These are phyloP conservation scores for Eupithecia pulchellata DNA, from an alignment of 2,888 invertebrate species.

Conservation along the genomic window DNA sequence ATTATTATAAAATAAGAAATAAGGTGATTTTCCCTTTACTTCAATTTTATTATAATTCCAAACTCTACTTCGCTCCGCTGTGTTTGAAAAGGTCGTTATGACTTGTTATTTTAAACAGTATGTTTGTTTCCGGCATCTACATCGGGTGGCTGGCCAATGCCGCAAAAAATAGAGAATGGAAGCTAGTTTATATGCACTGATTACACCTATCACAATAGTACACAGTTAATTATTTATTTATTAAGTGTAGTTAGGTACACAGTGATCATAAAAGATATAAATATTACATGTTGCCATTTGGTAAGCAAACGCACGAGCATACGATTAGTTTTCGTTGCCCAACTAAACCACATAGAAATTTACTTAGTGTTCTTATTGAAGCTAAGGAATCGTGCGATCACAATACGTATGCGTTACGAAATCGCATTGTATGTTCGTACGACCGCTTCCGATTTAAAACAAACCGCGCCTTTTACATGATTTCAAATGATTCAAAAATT, in stretches of 20 bases:
- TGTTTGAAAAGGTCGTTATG: neutral
- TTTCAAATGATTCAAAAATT: constrained; percentile 2
- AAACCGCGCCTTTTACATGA: neutral
- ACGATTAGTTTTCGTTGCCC: neutral
- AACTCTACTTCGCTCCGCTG: neutral
- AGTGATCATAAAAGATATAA: neutral
- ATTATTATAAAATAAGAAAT: too few species aligned
- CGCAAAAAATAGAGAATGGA: neutral
- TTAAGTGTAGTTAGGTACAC: neutral
- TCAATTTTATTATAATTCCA: too few species aligned
- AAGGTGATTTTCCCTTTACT: too few species aligned
- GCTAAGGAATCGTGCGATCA: neutral
- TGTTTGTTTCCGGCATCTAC: constrained; percentile 4
- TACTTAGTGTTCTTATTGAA: neutral
- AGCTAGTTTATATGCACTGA: neutral
- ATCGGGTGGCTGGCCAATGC: neutral
- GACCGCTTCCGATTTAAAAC: neutral
- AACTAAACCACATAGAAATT: neutral
- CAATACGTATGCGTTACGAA: neutral
- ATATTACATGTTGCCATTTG: neutral
- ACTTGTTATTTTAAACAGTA: too few species aligned
- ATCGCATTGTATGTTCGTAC: neutral
- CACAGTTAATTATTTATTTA: neutral
- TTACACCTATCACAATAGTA: neutral
- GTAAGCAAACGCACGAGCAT: neutral